These are phyloP conservation scores for Clytia hemisphaerica DNA, from an alignment of 30 jellyfish, hydroid and myxozoan species.

Conservation along the genomic window DNA sequence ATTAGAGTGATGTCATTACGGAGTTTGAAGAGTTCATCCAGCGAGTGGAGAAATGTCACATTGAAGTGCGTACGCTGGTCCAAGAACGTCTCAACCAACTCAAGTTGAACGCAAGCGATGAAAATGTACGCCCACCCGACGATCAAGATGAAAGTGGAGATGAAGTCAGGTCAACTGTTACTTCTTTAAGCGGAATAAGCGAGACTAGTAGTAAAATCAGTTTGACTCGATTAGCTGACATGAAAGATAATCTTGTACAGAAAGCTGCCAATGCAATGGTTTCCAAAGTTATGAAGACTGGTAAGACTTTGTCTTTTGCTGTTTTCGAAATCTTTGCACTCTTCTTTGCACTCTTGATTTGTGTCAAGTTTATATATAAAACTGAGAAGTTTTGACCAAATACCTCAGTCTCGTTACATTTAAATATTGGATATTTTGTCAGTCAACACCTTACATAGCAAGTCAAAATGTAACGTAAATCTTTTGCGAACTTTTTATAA, in stretches of 20 bases:
- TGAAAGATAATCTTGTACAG: conserved; percentile 59
- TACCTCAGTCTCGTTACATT: too few species aligned
- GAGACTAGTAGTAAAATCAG: conserved; percentile 65
- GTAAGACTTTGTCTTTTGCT: conserved; percentile 16
- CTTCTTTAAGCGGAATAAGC: too few species aligned
- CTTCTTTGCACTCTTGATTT: background rate
- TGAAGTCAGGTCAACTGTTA: too few species aligned
- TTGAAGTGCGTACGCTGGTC: conserved; percentile 54
- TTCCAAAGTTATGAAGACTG: conserved; percentile 44
- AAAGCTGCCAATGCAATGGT: conserved; percentile 68
- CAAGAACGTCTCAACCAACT: conserved; percentile 50
- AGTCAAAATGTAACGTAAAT: too few species aligned
- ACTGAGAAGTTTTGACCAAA: background rate
- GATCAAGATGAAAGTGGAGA: background rate
- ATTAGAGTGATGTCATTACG: too few species aligned
- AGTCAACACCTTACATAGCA: too few species aligned
- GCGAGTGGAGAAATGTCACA: conserved; percentile 42
- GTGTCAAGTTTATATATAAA: background rate
- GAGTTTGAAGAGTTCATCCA: conserved; percentile 26
- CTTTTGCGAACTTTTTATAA: too few species aligned
- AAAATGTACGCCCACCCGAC: background rate
- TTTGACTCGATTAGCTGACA: conserved; percentile 49
- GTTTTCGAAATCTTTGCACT: background rate
- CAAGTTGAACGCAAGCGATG: background rate
- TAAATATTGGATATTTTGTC: too few species aligned